phyloP scores from a whole-genome alignment of 2,113 vertebrate species.

The Micronisus gabar region DNA sequence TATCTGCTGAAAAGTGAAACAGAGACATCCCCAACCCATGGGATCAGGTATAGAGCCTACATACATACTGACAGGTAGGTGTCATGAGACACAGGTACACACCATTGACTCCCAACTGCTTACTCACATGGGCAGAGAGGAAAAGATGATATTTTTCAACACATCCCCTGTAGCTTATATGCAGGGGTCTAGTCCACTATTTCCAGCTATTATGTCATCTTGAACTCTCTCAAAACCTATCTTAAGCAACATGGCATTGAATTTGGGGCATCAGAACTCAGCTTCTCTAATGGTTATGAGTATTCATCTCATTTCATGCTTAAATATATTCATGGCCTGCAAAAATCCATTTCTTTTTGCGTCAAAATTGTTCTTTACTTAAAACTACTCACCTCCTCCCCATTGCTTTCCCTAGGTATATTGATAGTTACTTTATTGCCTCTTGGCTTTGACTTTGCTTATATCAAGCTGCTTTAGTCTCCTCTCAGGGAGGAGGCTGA shows the following conservation, averaged over 20 bases:
- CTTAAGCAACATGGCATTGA: background rate
- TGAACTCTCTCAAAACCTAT: background rate
- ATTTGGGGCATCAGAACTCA: background rate
- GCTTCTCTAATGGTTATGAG: background rate
- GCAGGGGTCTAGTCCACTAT: background rate
- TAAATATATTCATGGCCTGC: background rate
- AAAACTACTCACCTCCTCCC: background rate
- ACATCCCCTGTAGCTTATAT: background rate
- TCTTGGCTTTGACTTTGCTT: background rate
- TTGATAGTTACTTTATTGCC: background rate
- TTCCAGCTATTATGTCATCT: background rate
- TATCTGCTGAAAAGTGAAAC: background rate
- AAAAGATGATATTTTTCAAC: background rate
- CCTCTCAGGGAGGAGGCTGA: background rate
- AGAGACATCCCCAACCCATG: background rate
- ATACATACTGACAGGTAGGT: background rate
- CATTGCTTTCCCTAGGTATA: background rate
- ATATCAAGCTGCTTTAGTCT: background rate
- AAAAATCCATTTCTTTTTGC: background rate
- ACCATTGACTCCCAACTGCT: background rate
- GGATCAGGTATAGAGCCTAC: background rate
- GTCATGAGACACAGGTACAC: background rate
- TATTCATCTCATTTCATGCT: background rate
- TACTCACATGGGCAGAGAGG: background rate
- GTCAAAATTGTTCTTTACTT: background rate